Conservation (phyloP, 2,113 vertebrate species). For the Ornithorhynchus anatinus region DNA sequence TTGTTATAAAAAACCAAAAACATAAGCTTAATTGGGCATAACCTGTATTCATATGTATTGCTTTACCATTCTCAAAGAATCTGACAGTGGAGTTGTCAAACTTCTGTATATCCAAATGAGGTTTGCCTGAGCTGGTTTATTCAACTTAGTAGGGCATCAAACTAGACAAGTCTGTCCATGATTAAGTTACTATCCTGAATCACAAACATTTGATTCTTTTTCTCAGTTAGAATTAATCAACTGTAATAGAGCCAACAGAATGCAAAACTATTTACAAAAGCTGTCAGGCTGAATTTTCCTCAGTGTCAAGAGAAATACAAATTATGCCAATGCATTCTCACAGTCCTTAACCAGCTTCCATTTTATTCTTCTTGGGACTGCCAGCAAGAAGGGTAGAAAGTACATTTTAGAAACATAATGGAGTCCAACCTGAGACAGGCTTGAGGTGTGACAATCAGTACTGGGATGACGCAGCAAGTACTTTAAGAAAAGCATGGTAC, state of each 20-base stretch:
- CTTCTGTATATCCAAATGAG: not conserved
- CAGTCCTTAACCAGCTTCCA: not conserved
- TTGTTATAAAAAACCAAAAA: too few relatives aligned
- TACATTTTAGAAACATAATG: too few relatives aligned
- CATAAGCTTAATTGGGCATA: conserved; percentile 22
- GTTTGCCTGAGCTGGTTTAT: not conserved
- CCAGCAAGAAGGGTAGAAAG: too few relatives aligned
- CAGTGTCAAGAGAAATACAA: not conserved
- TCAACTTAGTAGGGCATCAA: too few relatives aligned
- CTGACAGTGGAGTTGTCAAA: conserved; percentile 6
- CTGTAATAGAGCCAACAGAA: not conserved
- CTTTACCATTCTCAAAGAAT: not conserved
- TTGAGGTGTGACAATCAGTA: too few relatives aligned
- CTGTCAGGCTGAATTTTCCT: not conserved
- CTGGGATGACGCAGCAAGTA: too few relatives aligned
- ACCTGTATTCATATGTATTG: conserved; percentile 5
- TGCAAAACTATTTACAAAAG: conserved; percentile 6
- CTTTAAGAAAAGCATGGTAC: too few relatives aligned
- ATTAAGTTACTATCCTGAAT: not conserved
- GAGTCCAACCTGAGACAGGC: too few relatives aligned
- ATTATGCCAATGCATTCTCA: not conserved
- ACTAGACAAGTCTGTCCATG: not conserved
- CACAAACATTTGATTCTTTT: not conserved
- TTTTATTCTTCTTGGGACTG: too few relatives aligned
- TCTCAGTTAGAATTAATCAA: conserved; percentile 1